Evolutionary conservation across 2,797 vertebrate species (phyloP), one percentile per base, ranked within the genome.

Genomic region (Micropoecilia bifurca): DNA sequence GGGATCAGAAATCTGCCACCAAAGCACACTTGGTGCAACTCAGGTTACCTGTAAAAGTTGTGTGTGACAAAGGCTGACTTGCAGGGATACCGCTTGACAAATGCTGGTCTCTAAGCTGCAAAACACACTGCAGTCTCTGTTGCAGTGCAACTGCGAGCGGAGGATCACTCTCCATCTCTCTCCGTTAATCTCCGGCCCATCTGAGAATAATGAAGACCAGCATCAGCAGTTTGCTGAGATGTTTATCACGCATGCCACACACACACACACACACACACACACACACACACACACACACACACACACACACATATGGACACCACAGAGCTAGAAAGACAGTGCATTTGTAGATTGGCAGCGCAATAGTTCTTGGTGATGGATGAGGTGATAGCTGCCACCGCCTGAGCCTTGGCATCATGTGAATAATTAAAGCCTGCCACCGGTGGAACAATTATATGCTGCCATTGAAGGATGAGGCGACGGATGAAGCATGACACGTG

Each of bases 371-470:
- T 78, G 43, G 87, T 95, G 93, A 95, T 93, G 87, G 91, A 94
- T 94, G 93, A 90, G 89, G 90, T 76, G 89, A 93, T 94, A 91
- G 91, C 93, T 92, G 90, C 94, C 91, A 91, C 91, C 75, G 91
- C 89, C 91, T 85, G 84, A 90, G 91, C 89, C 85, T 71, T 89
- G 87, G 84, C 90, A 92, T 93, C 91, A 90, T 90, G 91, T 94
- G 92, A 95, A 94, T 95, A 95, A 95, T 95, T 93, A 95, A 95
- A 92, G 83, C 59, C 93, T 91, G 91, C 91, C 92, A 93, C 92
- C 83, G 80, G 84, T 91, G 87, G 91, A 92, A 94, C 92, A 94
- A 94, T 95, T 94, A 94, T 89, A 88, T 48, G 77, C 85, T 75
- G 88, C 84, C 81, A 79, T 28, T 94, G 92, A 94, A 84, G 85